Evolutionary conservation across 2,113 vertebrate genomes (phyloP).

Genomic region (Poeciliopsis retropinna): DNA sequence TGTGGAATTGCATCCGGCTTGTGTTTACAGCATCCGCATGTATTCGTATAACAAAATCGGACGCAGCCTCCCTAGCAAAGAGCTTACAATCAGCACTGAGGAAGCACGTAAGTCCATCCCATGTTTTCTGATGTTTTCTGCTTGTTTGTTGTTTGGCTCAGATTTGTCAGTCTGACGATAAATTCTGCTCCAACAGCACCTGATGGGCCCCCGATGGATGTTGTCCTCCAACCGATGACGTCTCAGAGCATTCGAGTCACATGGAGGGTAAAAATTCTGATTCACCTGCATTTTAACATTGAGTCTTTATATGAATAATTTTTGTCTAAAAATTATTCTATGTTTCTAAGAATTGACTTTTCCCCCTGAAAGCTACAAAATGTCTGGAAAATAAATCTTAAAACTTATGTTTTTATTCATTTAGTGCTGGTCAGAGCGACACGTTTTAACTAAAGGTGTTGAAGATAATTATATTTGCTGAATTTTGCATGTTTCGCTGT

Average conservation of each 20-base stretch:
- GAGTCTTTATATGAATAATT: no score
- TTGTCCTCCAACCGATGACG: conserved; percentile 92
- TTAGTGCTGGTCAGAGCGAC: no score
- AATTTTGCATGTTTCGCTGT: no score
- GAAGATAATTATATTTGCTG: no score
- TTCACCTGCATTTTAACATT: no score
- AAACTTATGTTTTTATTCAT: no score
- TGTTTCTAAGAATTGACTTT: no score
- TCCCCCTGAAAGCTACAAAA: no score
- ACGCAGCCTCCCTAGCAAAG: conserved; percentile 96
- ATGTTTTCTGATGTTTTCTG: background rate
- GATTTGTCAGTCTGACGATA: background rate
- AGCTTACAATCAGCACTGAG: conserved; percentile 95
- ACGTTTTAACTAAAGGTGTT: no score
- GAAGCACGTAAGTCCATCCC: conserved; percentile 87
- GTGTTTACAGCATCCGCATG: conserved; percentile 98
- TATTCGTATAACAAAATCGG: conserved; percentile 99
- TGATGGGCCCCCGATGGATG: conserved; percentile 95
- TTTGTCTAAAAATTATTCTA: no score
- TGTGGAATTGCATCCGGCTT: conserved; percentile 94
- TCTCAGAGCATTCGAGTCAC: conserved; percentile 99
- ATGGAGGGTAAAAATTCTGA: conserved; percentile 88
- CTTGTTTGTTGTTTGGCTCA: background rate
- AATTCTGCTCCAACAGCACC: conserved; percentile 81
- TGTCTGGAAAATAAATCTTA: no score